phyloP scores from a whole-genome alignment of 2,888 invertebrate genomes.

The Dolichopus griseipennis region DNA sequence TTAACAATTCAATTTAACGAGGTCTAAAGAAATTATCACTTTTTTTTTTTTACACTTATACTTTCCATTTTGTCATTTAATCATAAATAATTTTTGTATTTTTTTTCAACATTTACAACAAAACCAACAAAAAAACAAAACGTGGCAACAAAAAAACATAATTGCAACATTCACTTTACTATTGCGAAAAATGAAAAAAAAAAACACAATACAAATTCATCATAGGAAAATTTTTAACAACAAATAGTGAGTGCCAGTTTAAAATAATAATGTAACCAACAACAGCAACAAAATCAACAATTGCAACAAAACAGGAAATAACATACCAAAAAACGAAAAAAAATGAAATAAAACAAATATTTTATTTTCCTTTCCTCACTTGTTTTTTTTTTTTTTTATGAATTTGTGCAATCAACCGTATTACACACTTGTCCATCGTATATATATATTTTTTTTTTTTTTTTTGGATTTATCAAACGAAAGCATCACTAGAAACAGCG shows the following conservation, averaged over 20 bases:
- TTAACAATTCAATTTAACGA: too few relatives aligned
- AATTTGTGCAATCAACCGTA: neutral
- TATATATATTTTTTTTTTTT: too few relatives aligned
- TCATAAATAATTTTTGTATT: neutral
- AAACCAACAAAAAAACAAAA: too few relatives aligned
- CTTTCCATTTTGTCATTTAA: neutral
- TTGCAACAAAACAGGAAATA: neutral
- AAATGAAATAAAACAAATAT: too few relatives aligned
- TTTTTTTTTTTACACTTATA: too few relatives aligned
- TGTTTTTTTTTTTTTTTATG: neutral
- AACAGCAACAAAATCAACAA: neutral
- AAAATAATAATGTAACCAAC: neutral
- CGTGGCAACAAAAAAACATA: neutral
- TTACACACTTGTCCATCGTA: slow-evolving; percentile 1
- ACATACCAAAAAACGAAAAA: neutral
- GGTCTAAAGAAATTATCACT: too few relatives aligned
- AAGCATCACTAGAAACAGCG: neutral
- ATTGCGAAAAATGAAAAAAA: neutral
- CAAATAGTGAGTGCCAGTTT: neutral
- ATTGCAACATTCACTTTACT: neutral
- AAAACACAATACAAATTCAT: neutral
- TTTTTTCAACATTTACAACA: too few relatives aligned
- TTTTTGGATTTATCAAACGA: neutral
- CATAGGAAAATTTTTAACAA: neutral
- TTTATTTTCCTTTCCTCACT: neutral